Evolutionary conservation across 2,797 vertebrate species (phyloP).

Genomic region (Xenentodon cancila): DNA sequence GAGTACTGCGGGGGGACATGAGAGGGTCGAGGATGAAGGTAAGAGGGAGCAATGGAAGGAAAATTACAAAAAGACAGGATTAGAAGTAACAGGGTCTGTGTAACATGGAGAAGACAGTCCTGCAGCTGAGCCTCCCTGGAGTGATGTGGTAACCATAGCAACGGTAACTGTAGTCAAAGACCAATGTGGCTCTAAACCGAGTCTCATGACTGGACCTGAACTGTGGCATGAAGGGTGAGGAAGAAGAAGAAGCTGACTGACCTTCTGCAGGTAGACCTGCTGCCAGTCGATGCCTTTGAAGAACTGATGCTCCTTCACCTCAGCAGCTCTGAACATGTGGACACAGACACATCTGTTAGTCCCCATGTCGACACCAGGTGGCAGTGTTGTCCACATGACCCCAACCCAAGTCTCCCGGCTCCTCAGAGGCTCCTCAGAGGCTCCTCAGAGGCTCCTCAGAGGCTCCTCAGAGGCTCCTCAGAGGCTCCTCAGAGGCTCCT

Average conservation of each 20-base stretch:
- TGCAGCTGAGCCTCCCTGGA: neutral
- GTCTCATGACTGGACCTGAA: neutral
- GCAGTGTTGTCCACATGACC: slow-evolving; percentile 35
- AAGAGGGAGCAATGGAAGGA: neutral
- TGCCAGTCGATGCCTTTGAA: slow-evolving; percentile 98
- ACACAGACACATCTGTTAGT: neutral
- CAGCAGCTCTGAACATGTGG: slow-evolving; percentile 84
- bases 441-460: no score
- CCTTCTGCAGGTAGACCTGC: slow-evolving; percentile 97
- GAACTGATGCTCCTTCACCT: slow-evolving; percentile 94
- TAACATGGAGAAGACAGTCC: neutral
- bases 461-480: no score
- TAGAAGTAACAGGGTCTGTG: neutral
- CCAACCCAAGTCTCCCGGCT: no score
- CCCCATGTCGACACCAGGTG: slow-evolving; percentile 46
- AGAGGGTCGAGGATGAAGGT: no score
- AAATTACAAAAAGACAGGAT: neutral
- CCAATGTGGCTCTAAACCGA: neutral
- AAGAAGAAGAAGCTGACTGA: slow-evolving; percentile 56
- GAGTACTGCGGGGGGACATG: slow-evolving; percentile 83
- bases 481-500: no score
- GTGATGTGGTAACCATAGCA: slow-evolving; percentile 46
- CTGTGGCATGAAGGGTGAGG: neutral
- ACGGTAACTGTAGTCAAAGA: slow-evolving; percentile 12
- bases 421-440: no score